Base-by-base conservation (phyloP, 2,888 invertebrate species). In the Drosophila prostipennis region DNA sequence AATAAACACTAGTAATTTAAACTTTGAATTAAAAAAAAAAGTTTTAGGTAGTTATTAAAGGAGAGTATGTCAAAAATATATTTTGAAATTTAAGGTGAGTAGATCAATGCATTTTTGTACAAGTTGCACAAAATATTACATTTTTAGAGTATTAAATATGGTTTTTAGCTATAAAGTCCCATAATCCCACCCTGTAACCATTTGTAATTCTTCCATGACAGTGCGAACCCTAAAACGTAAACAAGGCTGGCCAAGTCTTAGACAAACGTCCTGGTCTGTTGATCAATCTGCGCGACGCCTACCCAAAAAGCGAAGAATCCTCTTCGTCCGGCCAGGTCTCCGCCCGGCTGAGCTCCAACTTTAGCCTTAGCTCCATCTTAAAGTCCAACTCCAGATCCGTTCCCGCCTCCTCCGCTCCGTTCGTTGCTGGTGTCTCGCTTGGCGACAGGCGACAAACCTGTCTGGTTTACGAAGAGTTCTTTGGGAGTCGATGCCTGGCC, bases 261-360 rank as follows among this genome's bases (percentile, higher is more conserved):
- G 79, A 77, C 84, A 83, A 83, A 82, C 80, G 80, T 61, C 48
- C 46, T 52, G 69, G 56, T 72, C 72, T 59, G 74, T 75, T 80
- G 86, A 89, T 89, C 87, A 87, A 87, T 89, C 89, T 86, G 80
- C 76, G 74, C 65, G 74, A 85, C 82, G 82, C 82, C 82, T 82
- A 82, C 82, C 82, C 85, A 67, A 82, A 82, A 70, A 63, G 34
- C 64, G 45, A 32, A 58, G 58, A 63, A 48, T 65, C 55, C 69
- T 60, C 53, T 56, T 32, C 51, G 26, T 11, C 34, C 53, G 43
- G 46, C 68, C 55, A 45, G 58, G 69, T 59, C 16, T 45, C 49
- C 37, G 37, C 34, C 48, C 42, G 48, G 32, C 16, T 7, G 34
- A 48, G 40, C 60, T 73, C 58, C 40, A 34, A 42, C 54, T 60